These are phyloP conservation scores for Paraescarpia echinospica DNA, from an alignment of 1,140 invertebrate genomes.

Conservation along the genomic window DNA sequence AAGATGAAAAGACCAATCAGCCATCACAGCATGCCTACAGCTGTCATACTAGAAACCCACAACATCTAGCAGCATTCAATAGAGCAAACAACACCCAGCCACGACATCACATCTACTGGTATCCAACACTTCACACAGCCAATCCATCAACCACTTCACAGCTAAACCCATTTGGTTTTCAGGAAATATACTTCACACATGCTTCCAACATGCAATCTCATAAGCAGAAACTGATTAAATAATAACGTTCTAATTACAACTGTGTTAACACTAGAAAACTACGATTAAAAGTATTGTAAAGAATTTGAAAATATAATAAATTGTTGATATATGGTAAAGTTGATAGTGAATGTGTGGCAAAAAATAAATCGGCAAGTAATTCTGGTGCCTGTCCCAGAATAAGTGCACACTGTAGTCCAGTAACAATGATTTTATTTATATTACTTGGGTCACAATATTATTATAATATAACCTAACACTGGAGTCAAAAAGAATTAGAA, in stretches of 20 bases:
- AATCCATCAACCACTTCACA: not conserved
- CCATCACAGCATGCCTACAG: constrained; percentile 6
- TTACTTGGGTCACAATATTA: no score
- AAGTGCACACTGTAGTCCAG: no score
- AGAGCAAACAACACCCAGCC: constrained; percentile 25
- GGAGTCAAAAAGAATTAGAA: no score
- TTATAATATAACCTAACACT: no score
- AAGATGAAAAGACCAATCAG: constrained; percentile 23
- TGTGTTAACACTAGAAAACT: no score
- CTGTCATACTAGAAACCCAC: not conserved
- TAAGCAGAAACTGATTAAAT: not conserved
- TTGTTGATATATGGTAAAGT: no score
- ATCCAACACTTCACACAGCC: not conserved
- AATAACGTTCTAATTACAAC: not conserved
- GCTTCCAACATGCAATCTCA: not conserved
- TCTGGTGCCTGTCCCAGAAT: not conserved
- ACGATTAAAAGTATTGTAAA: no score
- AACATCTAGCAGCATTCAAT: constrained; percentile 11
- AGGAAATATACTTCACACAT: not conserved
- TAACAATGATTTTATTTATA: no score
- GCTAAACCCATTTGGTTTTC: not conserved
- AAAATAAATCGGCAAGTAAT: not conserved
- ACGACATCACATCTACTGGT: constrained; percentile 27
- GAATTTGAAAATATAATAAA: no score
- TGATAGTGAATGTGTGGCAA: no score